These are phyloP conservation scores for Dryobates pubescens DNA, from an alignment of 2,797 vertebrate species.

Conservation along the genomic window DNA sequence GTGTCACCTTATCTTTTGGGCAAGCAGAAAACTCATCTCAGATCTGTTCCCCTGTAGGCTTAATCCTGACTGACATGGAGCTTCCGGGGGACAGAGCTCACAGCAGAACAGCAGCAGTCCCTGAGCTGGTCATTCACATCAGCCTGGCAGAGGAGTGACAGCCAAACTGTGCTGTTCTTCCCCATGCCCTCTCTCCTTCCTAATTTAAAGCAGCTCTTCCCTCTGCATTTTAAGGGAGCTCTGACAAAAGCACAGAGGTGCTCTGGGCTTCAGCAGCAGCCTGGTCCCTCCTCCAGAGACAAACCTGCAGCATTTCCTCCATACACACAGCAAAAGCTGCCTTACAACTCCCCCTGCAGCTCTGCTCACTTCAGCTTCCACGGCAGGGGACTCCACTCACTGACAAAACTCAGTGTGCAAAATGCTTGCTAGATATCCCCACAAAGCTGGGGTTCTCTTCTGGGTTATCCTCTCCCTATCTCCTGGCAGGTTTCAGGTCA, in stretches of 20 bases:
- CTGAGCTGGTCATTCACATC: not conserved
- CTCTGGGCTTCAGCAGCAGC: conserved; percentile 33
- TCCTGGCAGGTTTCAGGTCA: not conserved
- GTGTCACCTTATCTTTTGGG: not conserved
- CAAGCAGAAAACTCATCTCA: not conserved
- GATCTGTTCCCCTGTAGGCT: not conserved
- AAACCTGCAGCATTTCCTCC: not conserved
- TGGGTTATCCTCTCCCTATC: not conserved
- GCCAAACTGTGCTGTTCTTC: not conserved
- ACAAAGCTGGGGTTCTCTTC: not conserved
- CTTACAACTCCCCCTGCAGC: not conserved
- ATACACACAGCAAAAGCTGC: not conserved
- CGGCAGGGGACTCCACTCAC: not conserved
- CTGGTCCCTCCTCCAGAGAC: conserved; percentile 60
- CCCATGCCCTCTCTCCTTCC: not conserved
- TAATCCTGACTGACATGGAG: not conserved
- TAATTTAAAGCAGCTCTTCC: not conserved
- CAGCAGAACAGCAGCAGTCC: not conserved
- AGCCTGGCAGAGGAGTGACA: not conserved
- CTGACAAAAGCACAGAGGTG: not conserved
- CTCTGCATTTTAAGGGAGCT: not conserved
- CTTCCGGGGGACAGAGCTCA: not conserved
- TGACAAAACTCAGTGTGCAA: not conserved
- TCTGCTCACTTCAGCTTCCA: not conserved
- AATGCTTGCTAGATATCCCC: not conserved